These are phyloP conservation scores for Conus betulinus DNA, from an alignment of 1,140 invertebrate species.

Conservation along the genomic window DNA sequence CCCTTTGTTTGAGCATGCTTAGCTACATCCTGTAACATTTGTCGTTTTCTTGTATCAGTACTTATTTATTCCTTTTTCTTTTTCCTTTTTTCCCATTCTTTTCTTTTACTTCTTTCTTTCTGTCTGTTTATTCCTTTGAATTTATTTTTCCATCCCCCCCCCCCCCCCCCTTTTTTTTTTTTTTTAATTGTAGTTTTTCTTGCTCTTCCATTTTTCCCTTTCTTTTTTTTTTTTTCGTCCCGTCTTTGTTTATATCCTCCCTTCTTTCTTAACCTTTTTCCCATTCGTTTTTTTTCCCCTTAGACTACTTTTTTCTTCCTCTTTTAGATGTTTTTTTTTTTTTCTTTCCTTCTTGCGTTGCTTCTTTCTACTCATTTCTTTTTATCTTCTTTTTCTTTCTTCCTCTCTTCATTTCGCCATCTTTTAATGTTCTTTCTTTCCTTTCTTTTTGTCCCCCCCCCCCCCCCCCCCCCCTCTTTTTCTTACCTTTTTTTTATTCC, in stretches of 20 bases:
- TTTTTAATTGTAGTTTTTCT: too few species aligned
- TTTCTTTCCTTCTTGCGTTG: not conserved
- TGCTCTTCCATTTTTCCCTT: not conserved
- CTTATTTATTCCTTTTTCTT: too few species aligned
- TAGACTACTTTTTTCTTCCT: not conserved
- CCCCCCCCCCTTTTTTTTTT: too few species aligned
- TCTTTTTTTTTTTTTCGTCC: not conserved
- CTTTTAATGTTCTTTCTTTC: not conserved
- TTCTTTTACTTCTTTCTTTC: not conserved
- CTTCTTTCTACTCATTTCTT: too few species aligned
- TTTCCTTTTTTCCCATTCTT: too few species aligned
- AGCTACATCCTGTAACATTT: too few species aligned
- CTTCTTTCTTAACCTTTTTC: conserved; percentile 3
- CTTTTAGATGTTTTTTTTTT: too few species aligned
- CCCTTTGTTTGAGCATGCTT: too few species aligned
- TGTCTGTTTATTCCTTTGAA: too few species aligned
- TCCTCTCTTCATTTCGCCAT: not conserved
- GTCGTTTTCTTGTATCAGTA: too few species aligned
- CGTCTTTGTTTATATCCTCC: not conserved
- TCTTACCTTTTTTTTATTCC: not conserved
- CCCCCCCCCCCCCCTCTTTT: not conserved
- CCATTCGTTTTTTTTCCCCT: not conserved
- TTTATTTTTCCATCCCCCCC: too few species aligned
- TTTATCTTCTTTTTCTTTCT: conserved; percentile 15
- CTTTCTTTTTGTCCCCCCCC: conserved; percentile 16